Conservation (phyloP, 2,113 vertebrate species). For the Numenius arquata region DNA sequence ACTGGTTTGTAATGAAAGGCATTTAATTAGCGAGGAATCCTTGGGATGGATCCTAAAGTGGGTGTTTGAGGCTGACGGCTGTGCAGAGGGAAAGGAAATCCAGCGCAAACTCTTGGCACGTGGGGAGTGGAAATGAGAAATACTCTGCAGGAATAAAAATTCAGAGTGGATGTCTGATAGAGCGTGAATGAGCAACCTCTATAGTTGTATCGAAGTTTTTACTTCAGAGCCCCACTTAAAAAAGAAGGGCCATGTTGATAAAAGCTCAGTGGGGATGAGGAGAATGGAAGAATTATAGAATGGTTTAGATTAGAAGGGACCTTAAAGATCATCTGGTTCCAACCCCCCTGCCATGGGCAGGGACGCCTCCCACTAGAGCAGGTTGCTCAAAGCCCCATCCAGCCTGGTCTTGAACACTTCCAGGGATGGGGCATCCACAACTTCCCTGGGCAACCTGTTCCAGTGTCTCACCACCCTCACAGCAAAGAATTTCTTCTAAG, state of each 20-base stretch:
- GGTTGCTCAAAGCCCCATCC: neutral
- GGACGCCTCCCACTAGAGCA: neutral
- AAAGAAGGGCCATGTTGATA: neutral
- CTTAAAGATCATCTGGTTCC: neutral
- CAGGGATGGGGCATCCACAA: neutral
- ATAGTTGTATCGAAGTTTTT: neutral
- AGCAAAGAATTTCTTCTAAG: neutral
- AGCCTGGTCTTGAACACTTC: neutral
- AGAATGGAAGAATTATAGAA: neutral
- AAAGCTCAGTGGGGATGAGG: accelerated
- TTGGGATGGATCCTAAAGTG: neutral
- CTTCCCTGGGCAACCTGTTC: neutral
- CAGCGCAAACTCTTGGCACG: accelerated
- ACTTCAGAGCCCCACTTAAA: neutral
- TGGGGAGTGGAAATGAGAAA: neutral
- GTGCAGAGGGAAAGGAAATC: neutral
- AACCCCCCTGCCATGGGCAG: neutral
- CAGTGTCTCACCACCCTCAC: neutral
- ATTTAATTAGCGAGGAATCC: neutral
- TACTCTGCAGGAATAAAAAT: neutral
- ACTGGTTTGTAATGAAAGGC: neutral
- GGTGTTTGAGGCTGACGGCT: neutral
- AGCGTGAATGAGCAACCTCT: neutral
- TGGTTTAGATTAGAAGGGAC: neutral
- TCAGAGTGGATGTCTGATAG: neutral